Evolutionary conservation across 2,113 vertebrate genomes (phyloP).

Genomic region (Sterrhoptilus dennistouni): DNA sequence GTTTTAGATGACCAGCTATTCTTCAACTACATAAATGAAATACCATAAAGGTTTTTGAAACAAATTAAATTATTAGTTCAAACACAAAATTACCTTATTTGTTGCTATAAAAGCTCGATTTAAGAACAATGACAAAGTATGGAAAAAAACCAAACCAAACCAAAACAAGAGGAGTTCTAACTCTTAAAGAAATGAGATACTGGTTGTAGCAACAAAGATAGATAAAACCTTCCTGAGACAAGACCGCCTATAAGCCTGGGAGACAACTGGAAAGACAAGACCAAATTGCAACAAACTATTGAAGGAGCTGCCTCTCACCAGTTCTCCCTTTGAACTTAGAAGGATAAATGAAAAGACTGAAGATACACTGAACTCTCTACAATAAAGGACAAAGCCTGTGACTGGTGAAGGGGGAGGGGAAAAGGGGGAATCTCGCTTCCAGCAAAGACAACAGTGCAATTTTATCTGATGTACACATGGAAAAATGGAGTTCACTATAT

Average conservation of each 20-base stretch:
- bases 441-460: slow-evolving; percentile 48
- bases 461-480: slow-evolving; percentile 29
- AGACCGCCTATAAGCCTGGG: not conserved
- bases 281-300: slow-evolving; percentile 9
- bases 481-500: not conserved
- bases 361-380: slow-evolving; percentile 10
- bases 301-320: slow-evolving; percentile 7
- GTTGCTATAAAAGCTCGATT: not conserved
- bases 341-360: slow-evolving; percentile 28
- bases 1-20: not conserved
- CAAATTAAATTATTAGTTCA: not conserved
- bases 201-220: not conserved
- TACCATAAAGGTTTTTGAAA: not conserved
- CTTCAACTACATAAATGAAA: not conserved
- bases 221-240: not conserved
- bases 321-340: slow-evolving; percentile 8
- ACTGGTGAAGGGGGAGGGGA: not conserved
- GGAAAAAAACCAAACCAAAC: not conserved
- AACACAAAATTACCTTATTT: not conserved
- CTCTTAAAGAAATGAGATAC: not conserved
- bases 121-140: not conserved
- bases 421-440: slow-evolving; percentile 29
- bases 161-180: not conserved
- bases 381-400: slow-evolving; percentile 36
- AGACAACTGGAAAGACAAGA: not conserved